Base-by-base conservation (phyloP, 2,888 invertebrate genomes). In the Galerucella calmariensis region DNA sequence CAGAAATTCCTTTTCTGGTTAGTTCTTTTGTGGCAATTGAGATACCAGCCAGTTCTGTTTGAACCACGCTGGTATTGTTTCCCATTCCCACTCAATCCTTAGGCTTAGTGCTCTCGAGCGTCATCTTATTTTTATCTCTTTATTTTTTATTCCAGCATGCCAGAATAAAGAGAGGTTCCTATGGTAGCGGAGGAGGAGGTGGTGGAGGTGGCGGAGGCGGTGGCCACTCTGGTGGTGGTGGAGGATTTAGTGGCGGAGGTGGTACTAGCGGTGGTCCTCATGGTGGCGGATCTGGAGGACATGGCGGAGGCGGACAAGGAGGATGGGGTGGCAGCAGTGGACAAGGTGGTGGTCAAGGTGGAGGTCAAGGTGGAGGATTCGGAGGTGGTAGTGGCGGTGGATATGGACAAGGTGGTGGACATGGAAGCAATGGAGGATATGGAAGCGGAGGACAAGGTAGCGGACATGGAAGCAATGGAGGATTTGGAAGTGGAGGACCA, bases 141-240 rank as follows among this genome's bases (percentile, higher is more conserved):
- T 20, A 16, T 61, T 14, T 27, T 62, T 11, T 16, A 35, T 69
- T 73, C 48, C 67, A 73, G 73, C 35, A 41, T 46, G 51, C 10
- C 41, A 62, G 73, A 11, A 46, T 68, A 65, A 73, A 65, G 65
- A 68, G 73, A 58, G 44, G 62, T 41, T 20, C 62, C 2, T 58
- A 73, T 41, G 16, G 27, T 48, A 66, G 70, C 1, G 61, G 67
- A 16, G 71, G 71, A 24, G 62, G 44, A 2, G 70, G 74, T 41
- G 61, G 63, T 6, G 63, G 59, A n/a, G 35, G 53, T 44, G 70
- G 71, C 10, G 63, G 67, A 2, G 73, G 68, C 2, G 56, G 56
- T 10, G 67, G 67, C 20, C 14, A 3, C 16, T 51, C 48, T 16
- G 74, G 74, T 24, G 11, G 16, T 10, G 66, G 71, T 5, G 72